Evolutionary conservation across 2,888 invertebrate genomes (phyloP), one percentile per base, ranked within the genome.

Genomic region (Euplagia quadripunctaria): DNA sequence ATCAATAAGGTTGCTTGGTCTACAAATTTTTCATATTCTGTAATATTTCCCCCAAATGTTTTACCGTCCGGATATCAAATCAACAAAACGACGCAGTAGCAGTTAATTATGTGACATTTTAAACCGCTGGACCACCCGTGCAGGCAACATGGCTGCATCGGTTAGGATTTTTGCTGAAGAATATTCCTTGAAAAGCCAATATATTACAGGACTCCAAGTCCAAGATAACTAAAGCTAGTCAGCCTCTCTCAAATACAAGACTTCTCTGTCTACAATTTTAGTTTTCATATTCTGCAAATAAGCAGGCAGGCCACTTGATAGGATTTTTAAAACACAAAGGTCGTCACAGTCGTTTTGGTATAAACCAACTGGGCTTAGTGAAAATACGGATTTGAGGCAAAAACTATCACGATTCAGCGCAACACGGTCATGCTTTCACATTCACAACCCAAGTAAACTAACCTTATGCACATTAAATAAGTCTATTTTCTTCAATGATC

Each of bases 371-470:
- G 65, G 55, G 51, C 49, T 41, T 64, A 79, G 79, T 78, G 81
- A 82, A 86, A 87, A 75, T 79, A 71, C 75, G 71, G 68, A 73
- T 72, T 73, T 80, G 72, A 74, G 72, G 68, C 79, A 85, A 87
- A 86, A 85, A 86, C 82, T 79, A 82, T 82, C 67, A 71, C 71
- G 79, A 83, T 82, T 81, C 74, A 72, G 76, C 71, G 78, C 74
- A 82, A 78, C 82, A 75, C 73, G 82, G 74, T 80, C 86, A 88
- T 86, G 87, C 86, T 88, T 88, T 89, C 88, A 81, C 87, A 86
- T 88, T 89, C 88, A 81, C 87, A 86, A 86, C 86, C 86, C 86
- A 86, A 83, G 85, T 84, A 87, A 86, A 84, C 82, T 80, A 76
- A 41, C 68, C 49, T 49, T 69, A 61, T 68, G 46, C 70, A 63